Evolutionary conservation across 1,140 invertebrate species (phyloP).

Genomic region (Euschistus heros): DNA sequence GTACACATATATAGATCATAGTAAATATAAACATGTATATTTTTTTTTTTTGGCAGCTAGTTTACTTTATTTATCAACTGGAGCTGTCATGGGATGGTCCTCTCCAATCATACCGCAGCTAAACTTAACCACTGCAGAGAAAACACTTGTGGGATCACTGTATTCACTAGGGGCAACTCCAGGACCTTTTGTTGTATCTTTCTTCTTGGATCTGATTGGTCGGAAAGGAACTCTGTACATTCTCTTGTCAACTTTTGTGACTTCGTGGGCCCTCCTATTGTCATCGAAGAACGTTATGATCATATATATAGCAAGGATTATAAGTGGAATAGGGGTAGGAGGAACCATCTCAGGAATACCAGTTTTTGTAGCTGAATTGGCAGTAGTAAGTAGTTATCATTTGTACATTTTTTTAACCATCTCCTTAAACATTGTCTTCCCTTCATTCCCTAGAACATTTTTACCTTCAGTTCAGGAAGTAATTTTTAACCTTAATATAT

Average conservation of each 20-base stretch:
- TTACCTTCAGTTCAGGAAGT: too few relatives aligned
- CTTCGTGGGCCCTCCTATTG: conserved; percentile 1
- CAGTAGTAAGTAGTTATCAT: conserved; percentile 18
- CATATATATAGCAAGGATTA: conserved; percentile 7
- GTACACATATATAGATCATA: too few relatives aligned
- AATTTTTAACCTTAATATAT: too few relatives aligned
- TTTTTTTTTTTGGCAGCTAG: background rate
- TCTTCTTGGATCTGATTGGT: conserved; percentile 9
- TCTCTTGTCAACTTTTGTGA: background rate
- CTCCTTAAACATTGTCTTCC: too few relatives aligned
- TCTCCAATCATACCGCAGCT: background rate
- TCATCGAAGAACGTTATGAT: background rate
- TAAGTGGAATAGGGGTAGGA: conserved; percentile 15
- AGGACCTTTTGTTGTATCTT: background rate
- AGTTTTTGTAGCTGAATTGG: conserved; percentile 7
- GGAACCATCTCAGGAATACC: background rate
- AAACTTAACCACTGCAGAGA: background rate
- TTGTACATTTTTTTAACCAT: too few relatives aligned
- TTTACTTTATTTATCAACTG: conserved; percentile 12
- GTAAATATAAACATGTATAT: too few relatives aligned
- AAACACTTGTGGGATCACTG: background rate
- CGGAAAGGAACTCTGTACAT: conserved; percentile 4
- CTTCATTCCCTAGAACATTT: too few relatives aligned
- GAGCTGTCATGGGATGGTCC: conserved; percentile 13
- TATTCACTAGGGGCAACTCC: background rate